Conservation (phyloP, 2,888 invertebrate genomes). For the Callinectes sapidus region DNA sequence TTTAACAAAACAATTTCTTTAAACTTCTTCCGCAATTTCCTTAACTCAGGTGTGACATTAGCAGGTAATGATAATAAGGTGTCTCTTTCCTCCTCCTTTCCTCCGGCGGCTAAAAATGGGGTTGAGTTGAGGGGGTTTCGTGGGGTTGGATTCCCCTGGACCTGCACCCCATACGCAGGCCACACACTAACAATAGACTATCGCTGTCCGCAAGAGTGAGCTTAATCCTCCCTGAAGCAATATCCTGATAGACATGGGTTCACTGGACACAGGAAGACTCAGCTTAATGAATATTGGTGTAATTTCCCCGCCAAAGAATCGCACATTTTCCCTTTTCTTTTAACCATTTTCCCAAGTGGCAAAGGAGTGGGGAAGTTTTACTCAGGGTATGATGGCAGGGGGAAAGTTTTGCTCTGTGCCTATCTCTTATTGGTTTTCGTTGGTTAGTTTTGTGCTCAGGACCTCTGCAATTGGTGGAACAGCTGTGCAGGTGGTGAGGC, state of each 20-base stretch:
- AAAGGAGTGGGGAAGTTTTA: not conserved
- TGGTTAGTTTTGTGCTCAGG: constrained; percentile 29
- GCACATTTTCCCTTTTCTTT: not conserved
- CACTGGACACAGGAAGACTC: constrained; percentile 34
- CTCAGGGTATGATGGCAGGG: not conserved
- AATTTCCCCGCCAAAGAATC: constrained; percentile 11
- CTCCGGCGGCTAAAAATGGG: not conserved
- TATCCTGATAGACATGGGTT: constrained; percentile 30
- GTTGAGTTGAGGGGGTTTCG: not conserved
- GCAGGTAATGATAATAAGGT: not conserved
- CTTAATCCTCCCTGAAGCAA: constrained; percentile 27
- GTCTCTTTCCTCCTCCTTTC: not conserved
- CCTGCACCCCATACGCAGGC: not conserved
- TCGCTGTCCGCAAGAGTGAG: constrained; percentile 28
- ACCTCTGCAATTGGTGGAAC: constrained; percentile 7
- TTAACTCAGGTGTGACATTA: constrained; percentile 1
- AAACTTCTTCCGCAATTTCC: constrained; percentile 10
- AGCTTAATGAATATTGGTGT: constrained; percentile 31
- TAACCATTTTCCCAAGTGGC: constrained; percentile 13
- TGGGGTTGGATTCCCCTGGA: not conserved
- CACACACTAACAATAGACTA: constrained; percentile 15
- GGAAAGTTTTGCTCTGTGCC: not conserved
- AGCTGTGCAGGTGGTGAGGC: constrained; percentile 15
- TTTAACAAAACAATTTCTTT: constrained; percentile 17
- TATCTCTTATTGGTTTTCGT: not conserved